Conservation (phyloP, 2,797 vertebrate genomes). For the Corythornis leucogaster region DNA sequence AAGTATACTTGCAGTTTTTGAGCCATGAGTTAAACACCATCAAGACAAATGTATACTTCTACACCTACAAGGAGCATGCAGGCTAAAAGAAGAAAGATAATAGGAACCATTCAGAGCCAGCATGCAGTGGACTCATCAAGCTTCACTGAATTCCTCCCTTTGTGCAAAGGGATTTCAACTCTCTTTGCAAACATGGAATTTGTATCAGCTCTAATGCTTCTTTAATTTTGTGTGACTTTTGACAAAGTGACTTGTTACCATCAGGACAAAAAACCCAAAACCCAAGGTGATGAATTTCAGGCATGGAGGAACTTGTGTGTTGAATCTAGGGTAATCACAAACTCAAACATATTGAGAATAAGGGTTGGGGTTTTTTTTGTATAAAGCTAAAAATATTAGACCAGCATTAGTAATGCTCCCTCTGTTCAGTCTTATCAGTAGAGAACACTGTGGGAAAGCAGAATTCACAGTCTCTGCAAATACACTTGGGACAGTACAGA, state of each 20-base stretch:
- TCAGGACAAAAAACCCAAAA: not conserved
- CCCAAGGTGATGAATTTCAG: conserved; percentile 10
- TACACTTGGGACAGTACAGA: not conserved
- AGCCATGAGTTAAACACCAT: not conserved
- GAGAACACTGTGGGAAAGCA: not conserved
- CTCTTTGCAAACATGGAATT: conserved; percentile 37
- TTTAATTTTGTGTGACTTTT: conserved; percentile 31
- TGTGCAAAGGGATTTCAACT: conserved; percentile 38
- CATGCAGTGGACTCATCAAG: not conserved
- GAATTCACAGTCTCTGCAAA: not conserved
- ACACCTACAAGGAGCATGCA: not conserved
- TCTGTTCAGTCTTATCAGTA: not conserved
- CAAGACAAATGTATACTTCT: not conserved
- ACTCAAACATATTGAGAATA: not conserved
- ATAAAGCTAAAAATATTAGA: conserved; percentile 42
- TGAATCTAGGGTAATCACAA: conserved; percentile 23
- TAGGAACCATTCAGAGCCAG: not conserved
- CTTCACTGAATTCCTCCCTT: conserved; percentile 19
- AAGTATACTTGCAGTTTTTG: not conserved
- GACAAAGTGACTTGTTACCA: not conserved
- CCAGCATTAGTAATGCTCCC: not conserved
- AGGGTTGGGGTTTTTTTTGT: not conserved
- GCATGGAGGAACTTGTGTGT: not conserved
- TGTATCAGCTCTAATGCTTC: conserved; percentile 46
- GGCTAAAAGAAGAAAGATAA: not conserved